These are phyloP conservation scores for Neofelis nebulosa DNA, from an alignment of 2,113 vertebrate species.

Conservation along the genomic window DNA sequence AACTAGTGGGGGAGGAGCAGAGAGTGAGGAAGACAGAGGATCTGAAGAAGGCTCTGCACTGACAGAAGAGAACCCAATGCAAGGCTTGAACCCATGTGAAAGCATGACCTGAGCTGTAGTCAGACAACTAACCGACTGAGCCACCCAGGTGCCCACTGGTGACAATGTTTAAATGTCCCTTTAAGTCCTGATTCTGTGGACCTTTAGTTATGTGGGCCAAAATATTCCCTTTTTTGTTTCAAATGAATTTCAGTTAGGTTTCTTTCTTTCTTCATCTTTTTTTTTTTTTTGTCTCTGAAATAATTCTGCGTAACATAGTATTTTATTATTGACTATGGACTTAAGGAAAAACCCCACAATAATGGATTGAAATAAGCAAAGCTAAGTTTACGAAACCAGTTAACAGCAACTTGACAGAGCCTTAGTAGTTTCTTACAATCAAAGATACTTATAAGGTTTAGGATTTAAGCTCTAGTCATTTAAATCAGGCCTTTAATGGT, in stretches of 20 bases:
- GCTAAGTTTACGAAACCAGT: not conserved
- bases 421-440: not conserved
- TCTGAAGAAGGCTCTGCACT: too few species aligned
- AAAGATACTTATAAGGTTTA: not conserved
- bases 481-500: not conserved
- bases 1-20: too few species aligned
- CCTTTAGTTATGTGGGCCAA: not conserved
- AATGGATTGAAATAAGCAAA: not conserved
- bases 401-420: not conserved
- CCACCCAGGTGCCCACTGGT: not conserved
- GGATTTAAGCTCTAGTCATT: not conserved
- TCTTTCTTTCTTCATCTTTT: not conserved
- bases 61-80: too few species aligned
- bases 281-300: not conserved
- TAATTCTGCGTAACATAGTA: not conserved
- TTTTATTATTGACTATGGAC: not conserved
- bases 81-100: too few species aligned
- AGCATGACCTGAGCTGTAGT: too few species aligned
- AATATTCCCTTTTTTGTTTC: not conserved
- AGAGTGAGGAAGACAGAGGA: too few species aligned
- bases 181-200: not conserved
- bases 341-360: not conserved
- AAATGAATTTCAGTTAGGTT: not conserved
- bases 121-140: too few species aligned
- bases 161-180: not conserved